These are phyloP conservation scores for Phoeniculus purpureus DNA, from an alignment of 2,797 vertebrate species.

Conservation along the genomic window DNA sequence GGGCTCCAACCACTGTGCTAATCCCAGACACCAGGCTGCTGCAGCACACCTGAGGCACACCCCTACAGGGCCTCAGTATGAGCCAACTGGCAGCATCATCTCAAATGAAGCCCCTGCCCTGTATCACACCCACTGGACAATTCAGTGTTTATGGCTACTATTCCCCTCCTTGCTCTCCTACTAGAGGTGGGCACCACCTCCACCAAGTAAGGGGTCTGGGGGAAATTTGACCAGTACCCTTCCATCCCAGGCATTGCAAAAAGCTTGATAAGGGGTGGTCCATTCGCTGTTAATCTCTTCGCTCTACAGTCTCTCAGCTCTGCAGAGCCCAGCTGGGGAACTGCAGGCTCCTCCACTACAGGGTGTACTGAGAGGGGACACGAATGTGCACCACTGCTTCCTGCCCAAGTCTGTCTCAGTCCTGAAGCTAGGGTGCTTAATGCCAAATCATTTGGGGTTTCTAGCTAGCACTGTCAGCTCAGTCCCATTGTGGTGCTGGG, in stretches of 20 bases:
- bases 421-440: rapidly evolving
- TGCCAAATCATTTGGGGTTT: rapidly evolving
- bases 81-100: not conserved
- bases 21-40: rapidly evolving
- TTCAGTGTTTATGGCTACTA: not conserved
- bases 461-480: not conserved
- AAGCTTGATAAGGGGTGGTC: not conserved
- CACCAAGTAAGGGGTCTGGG: not conserved
- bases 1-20: not conserved
- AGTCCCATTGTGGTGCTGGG: not conserved
- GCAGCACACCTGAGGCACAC: not conserved
- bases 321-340: rapidly evolving
- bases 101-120: rapidly evolving
- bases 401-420: not conserved
- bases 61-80: rapidly evolving
- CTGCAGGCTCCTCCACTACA: not conserved
- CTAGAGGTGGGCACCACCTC: not conserved
- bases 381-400: not conserved
- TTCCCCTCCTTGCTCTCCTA: not conserved
- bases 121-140: rapidly evolving
- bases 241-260: not conserved
- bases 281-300: not conserved
- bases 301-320: not conserved
- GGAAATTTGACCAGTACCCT: not conserved
- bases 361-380: not conserved